phyloP scores from a whole-genome alignment of 2,888 invertebrate genomes.

The Euplexia lucipara region DNA sequence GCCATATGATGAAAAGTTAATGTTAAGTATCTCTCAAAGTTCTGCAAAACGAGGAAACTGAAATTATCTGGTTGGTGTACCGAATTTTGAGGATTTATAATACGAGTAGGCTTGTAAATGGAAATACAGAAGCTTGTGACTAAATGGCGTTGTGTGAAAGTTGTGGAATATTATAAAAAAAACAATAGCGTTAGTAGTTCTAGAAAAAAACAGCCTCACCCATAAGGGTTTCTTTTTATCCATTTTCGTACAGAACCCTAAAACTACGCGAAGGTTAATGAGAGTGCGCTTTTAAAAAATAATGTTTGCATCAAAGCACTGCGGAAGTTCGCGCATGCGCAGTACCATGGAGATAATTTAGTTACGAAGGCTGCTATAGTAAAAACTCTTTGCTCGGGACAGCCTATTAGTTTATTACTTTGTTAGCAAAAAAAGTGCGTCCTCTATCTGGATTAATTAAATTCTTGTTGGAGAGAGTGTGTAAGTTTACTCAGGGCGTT shows the following conservation, averaged over 20 bases:
- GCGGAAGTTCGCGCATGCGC: constrained; percentile 6
- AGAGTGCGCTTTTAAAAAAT: constrained; percentile 36
- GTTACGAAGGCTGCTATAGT: constrained; percentile 12
- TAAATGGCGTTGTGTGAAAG: too few species aligned
- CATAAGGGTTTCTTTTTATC: too few species aligned
- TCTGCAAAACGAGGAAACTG: too few species aligned
- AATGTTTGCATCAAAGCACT: constrained; percentile 39
- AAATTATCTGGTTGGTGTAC: too few species aligned
- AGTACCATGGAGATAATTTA: constrained; percentile 37
- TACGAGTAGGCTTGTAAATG: too few species aligned
- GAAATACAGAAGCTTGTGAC: too few species aligned
- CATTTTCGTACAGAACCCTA: not conserved
- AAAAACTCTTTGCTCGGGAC: constrained; percentile 30
- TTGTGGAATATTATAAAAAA: too few species aligned
- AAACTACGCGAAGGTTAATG: constrained; percentile 19
- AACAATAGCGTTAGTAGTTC: too few species aligned
- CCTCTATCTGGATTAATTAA: constrained; percentile 31
- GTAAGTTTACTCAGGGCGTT: not conserved
- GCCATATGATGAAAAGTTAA: too few species aligned
- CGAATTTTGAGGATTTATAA: too few species aligned
- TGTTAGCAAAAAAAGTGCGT: constrained; percentile 44
- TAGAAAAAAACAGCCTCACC: too few species aligned
- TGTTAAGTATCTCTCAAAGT: too few species aligned
- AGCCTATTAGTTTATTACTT: constrained; percentile 46
- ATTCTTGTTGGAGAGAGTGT: constrained; percentile 4